A percentile compares a stretch with the other conserved stretches of the same genome.
phyloP scores from a whole-genome alignment of 2,113 vertebrate species.

The Martes martes region DNA sequence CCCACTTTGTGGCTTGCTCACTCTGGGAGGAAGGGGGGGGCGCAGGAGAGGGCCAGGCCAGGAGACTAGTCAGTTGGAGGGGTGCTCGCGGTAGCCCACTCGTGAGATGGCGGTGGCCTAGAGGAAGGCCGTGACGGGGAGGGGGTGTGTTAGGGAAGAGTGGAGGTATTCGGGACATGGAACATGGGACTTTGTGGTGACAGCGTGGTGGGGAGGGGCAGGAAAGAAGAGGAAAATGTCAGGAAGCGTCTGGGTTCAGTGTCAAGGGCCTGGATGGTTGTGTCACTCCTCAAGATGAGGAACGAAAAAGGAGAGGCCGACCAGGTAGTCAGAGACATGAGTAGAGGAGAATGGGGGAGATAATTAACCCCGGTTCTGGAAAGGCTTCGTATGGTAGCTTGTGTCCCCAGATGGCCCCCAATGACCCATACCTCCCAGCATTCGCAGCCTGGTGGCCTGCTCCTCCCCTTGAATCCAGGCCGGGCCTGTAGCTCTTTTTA shows the following conservation, averaged over 20 bases:
- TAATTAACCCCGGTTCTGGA: not conserved
- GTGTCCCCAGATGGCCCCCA: not conserved
- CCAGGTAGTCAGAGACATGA: not conserved
- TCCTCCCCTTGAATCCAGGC: not conserved
- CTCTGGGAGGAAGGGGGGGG: not conserved
- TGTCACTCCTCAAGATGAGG: not conserved
- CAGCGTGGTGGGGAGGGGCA: not conserved
- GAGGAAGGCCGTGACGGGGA: not conserved
- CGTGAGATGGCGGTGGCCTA: not conserved
- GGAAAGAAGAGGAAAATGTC: no score
- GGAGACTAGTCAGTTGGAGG: not conserved
- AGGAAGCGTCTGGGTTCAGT: not conserved
- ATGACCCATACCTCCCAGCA: not conserved
- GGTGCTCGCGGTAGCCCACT: not conserved
- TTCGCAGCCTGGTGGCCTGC: accelerated
- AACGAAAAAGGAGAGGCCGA: not conserved
- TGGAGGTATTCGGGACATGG: not conserved
- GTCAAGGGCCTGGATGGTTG: not conserved
- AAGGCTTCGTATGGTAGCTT: not conserved
- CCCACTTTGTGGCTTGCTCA: not conserved
- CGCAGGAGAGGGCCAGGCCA: not conserved
- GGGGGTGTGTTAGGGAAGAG: not conserved
- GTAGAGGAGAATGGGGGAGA: not conserved
- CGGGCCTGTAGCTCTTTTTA: not conserved
- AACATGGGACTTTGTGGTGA: not conserved